Base-by-base conservation (phyloP, 2,797 vertebrate genomes). In the Chaetodon trifasciatus region DNA sequence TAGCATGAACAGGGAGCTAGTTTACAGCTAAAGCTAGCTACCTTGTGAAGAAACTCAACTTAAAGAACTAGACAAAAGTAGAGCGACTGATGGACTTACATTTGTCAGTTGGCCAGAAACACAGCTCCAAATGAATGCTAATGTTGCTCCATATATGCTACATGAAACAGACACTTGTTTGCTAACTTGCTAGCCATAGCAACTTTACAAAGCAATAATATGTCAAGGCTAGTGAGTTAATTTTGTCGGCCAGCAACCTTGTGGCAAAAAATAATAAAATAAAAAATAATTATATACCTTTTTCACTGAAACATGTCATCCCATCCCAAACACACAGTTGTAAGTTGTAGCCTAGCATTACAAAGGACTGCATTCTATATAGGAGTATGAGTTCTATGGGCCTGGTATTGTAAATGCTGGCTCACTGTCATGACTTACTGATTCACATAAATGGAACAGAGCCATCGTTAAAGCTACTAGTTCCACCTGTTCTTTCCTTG, bases 381-480 rank as follows among this genome's bases (percentile, higher is more conserved):
- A 47, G 23, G 17, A 46, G 8, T 23, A 4, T 11, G 44, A 3
- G 2, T 42, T 60, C 15, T 49, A 3, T 49, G 64, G 19, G 23
- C 15, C 46, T 39, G 12, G 11, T 50, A 2, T 53, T 35, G 19
- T 57, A 11, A 57, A 35, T 53, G 39, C 35, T 70, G 50, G 16
- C 52, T 60, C 4, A 58, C 60, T 46, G 8, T 57, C n/a, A 52
- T 52, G 23, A n/a, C 46, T 50, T 9, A 40, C 4, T 39, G 55
- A 64, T 19, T 32, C 19, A 72, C 6, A 8, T 28, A 49, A 80
- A 67, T 53, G 50, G 40, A 62, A 70, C 21, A 46, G n/a, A 40
- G 35, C 19, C 68, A 19, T 58, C 0, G 2, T 72, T 64, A 58
- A 63, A n/a, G 47, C 35, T 5, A 57, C 53, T 52, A 53, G 49